A percentile compares a stretch with the other conserved stretches of the same genome.
phyloP scores from a whole-genome alignment of 2,888 invertebrate genomes.

The Myathropa florea region DNA sequence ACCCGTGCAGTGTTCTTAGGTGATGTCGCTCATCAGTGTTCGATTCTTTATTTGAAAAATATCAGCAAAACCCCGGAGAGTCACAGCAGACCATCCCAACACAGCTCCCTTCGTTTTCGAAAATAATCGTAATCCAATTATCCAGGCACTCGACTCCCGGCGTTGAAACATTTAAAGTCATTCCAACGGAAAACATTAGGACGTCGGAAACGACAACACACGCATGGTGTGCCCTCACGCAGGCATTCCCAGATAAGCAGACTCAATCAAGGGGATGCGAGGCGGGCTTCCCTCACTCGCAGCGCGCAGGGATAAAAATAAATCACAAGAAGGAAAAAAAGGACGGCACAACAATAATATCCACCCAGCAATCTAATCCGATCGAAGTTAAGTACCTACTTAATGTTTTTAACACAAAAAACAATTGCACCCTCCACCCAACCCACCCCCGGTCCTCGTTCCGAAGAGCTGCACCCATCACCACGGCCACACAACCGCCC shows the following conservation, averaged over 20 bases:
- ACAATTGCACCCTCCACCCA: slow-evolving; percentile 62
- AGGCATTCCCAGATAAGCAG: not conserved
- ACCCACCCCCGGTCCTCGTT: slow-evolving; percentile 9
- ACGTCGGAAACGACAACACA: not conserved
- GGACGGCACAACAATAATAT: slow-evolving; percentile 59
- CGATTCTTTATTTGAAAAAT: too few relatives aligned
- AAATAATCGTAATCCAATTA: slow-evolving; percentile 19
- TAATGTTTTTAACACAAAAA: slow-evolving; percentile 72
- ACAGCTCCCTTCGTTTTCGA: not conserved
- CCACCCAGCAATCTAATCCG: slow-evolving; percentile 72
- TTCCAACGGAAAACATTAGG: not conserved
- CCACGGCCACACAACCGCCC: too few relatives aligned
- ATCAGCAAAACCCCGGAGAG: too few relatives aligned
- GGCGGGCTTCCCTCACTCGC: not conserved
- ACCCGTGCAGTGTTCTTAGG: too few relatives aligned
- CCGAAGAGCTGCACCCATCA: slow-evolving; percentile 32
- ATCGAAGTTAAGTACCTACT: slow-evolving; percentile 74
- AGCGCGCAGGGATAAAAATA: slow-evolving; percentile 44
- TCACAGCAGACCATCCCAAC: not conserved
- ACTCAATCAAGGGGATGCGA: slow-evolving; percentile 8
- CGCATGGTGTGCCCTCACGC: not conserved
- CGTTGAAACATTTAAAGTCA: slow-evolving; percentile 34
- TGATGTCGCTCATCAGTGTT: too few relatives aligned
- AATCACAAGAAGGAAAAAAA: slow-evolving; percentile 42
- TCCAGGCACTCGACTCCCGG: slow-evolving; percentile 7